Percentiles rank a stretch among this genome's conserved stretches.
phyloP scores from a whole-genome alignment of 2,888 invertebrate species.

The Morinoia aosen region DNA sequence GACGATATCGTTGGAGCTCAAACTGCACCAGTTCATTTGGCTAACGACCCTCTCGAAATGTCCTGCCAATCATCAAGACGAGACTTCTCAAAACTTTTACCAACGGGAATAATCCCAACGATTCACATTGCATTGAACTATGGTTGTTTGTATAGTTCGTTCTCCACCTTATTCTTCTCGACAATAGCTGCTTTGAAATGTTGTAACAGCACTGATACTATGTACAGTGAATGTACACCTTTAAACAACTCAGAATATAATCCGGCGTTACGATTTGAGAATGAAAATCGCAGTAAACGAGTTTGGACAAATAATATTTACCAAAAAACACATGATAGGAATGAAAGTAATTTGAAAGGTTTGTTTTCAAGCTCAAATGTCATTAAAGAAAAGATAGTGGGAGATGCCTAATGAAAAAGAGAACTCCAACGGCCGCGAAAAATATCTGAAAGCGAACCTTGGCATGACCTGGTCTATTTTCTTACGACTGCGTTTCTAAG shows the following conservation, averaged over 20 bases:
- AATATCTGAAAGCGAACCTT: too few species aligned
- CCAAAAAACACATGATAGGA: neutral
- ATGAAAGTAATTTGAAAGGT: too few species aligned
- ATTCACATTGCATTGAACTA: neutral
- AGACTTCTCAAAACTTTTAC: neutral
- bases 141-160: neutral
- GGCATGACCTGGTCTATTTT: too few species aligned
- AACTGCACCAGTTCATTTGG: neutral
- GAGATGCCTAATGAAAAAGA: too few species aligned
- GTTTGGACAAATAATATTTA: neutral
- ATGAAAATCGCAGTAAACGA: neutral
- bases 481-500: too few species aligned
- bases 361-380: too few species aligned
- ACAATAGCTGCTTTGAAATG: neutral
- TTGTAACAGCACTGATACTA: neutral
- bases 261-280: neutral
- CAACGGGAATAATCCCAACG: neutral
- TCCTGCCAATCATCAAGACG: neutral
- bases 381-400: too few species aligned
- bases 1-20: conserved; percentile 79
- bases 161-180: neutral
- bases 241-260: too few species aligned
- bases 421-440: too few species aligned
- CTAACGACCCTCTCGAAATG: neutral
- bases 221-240: too few species aligned